A percentile compares a stretch with the other conserved stretches of the same genome.
Evolutionary conservation across 2,113 vertebrate genomes (phyloP).

Genomic region (Setophaga petechia): DNA sequence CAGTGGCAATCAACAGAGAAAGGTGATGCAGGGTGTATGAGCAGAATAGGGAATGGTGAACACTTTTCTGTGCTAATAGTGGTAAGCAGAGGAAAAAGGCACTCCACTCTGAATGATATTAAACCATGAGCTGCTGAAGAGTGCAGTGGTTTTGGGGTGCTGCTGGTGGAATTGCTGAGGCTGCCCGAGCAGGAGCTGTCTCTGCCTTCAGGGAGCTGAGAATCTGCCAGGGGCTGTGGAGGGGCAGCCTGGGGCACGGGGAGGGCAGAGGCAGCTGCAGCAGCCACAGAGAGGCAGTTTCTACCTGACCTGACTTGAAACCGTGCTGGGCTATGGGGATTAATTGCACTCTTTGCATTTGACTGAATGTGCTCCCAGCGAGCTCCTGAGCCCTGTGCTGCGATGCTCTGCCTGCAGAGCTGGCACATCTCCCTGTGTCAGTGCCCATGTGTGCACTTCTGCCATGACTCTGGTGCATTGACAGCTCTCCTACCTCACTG

Average conservation of each 20-base stretch:
- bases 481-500: accelerated
- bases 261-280: neutral
- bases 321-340: accelerated
- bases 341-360: neutral
- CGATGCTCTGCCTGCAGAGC: neutral
- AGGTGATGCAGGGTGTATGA: neutral
- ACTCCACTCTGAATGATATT: neutral
- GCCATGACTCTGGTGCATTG: accelerated
- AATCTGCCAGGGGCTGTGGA: neutral
- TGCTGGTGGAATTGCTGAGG: neutral
- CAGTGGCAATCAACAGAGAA: neutral
- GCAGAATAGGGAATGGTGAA: neutral
- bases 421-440: neutral
- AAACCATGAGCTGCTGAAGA: neutral
- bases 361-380: accelerated
- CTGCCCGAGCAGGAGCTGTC: neutral
- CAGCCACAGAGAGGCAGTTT: accelerated
- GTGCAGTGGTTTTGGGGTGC: neutral
- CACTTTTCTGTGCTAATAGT: neutral
- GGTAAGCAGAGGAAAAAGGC: neutral
- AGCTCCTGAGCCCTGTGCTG: neutral
- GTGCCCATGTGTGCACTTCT: accelerated
- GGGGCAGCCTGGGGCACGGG: accelerated
- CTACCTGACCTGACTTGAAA: neutral
- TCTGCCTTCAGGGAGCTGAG: accelerated